Percentiles rank a stretch among this genome's conserved stretches.
Conservation (phyloP, 2,797 vertebrate species). For the Hyperoplus immaculatus region DNA sequence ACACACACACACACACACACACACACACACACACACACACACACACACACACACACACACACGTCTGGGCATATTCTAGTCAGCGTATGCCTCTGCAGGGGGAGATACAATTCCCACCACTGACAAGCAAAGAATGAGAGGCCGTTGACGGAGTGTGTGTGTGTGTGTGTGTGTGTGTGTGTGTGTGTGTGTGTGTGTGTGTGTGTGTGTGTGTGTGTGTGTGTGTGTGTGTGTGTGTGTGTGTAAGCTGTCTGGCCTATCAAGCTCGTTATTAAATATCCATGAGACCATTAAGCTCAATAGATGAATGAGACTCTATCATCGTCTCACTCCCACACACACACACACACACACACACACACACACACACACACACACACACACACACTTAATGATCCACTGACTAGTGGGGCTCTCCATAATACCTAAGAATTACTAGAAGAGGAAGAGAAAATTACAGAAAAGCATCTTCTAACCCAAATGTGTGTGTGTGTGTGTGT, state of each 20-base stretch:
- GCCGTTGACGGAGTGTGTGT: constrained; percentile 42
- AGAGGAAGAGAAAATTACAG: neutral
- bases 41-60: constrained; percentile 22
- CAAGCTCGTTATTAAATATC: constrained; percentile 68
- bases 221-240: constrained; percentile 36
- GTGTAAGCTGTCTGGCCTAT: constrained; percentile 41
- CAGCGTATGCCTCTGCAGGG: constrained; percentile 59
- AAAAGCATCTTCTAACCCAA: neutral
- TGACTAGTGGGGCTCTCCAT: constrained; percentile 28
- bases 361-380: constrained; percentile 20
- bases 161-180: constrained; percentile 29
- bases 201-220: constrained; percentile 37
- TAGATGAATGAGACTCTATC: constrained; percentile 60
- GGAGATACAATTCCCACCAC: constrained; percentile 58
- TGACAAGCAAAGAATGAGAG: constrained; percentile 62
- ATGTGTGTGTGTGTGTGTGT: neutral
- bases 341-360: constrained; percentile 8
- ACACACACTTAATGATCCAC: constrained; percentile 21
- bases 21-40: constrained; percentile 28
- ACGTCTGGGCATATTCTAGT: constrained; percentile 34
- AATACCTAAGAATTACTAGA: neutral
- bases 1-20: constrained; percentile 17
- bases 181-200: constrained; percentile 25
- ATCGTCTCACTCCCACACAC: constrained; percentile 15
- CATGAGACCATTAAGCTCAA: constrained; percentile 72